Percentiles rank a stretch among this genome's conserved stretches.
Conservation (phyloP, 2,888 invertebrate genomes). For the Brassicogethes aeneus region DNA sequence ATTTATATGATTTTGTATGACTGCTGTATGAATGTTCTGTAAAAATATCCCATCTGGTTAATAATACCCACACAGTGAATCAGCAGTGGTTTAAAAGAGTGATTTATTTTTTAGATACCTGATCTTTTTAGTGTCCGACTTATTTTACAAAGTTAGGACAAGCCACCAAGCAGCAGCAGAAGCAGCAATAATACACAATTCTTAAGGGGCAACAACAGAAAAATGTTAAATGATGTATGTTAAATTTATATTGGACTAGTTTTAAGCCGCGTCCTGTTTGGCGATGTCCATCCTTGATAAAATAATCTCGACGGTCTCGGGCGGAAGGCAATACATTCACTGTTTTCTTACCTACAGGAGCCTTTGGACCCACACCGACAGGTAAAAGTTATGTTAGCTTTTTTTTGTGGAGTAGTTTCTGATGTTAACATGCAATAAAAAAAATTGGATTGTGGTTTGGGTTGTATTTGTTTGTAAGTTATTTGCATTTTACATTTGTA, state of each 20-base stretch:
- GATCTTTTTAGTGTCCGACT: not conserved
- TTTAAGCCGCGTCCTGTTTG: constrained; percentile 1
- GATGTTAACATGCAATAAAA: constrained; percentile 39
- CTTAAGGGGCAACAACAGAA: not conserved
- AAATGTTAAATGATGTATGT: not conserved
- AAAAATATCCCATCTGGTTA: too few relatives aligned
- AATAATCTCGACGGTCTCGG: not conserved
- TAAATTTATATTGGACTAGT: constrained; percentile 4
- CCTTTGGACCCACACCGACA: constrained; percentile 31
- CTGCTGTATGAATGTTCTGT: too few relatives aligned
- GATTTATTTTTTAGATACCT: too few relatives aligned
- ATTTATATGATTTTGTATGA: too few relatives aligned
- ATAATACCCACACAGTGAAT: too few relatives aligned
- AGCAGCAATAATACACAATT: not conserved
- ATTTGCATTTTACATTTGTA: constrained; percentile 37
- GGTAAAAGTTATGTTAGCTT: constrained; percentile 28
- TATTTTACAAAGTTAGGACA: not conserved
- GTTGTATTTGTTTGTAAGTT: constrained; percentile 28
- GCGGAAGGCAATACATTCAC: too few relatives aligned
- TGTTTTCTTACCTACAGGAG: constrained; percentile 28
- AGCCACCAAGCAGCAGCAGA: too few relatives aligned
- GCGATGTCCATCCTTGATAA: constrained; percentile 3
- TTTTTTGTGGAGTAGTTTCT: constrained; percentile 35
- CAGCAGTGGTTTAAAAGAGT: too few relatives aligned
- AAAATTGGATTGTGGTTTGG: constrained; percentile 30